A percentile compares a stretch with the other conserved stretches of the same genome.
These are phyloP conservation scores for Heliconius charithonia DNA, from an alignment of 2,888 invertebrate genomes.

Conservation along the genomic window DNA sequence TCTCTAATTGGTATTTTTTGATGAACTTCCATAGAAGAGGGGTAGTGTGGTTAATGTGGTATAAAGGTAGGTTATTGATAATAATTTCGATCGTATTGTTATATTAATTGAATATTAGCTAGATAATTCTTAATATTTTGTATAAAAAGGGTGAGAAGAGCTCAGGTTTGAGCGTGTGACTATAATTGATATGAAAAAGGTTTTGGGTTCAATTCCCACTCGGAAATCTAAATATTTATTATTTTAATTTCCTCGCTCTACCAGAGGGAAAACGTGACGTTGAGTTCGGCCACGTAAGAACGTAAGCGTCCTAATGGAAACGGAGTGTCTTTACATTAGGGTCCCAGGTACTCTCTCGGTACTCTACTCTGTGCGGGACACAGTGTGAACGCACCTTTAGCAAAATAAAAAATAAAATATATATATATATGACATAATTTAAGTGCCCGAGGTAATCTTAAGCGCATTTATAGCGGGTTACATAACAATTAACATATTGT, in stretches of 20 bases:
- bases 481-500: too few species aligned
- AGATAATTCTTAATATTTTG: background rate
- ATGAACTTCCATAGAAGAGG: background rate
- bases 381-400: background rate
- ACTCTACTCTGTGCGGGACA: background rate
- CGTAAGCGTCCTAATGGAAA: too few species aligned
- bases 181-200: background rate
- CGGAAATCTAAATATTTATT: background rate
- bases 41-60: background rate
- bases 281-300: background rate
- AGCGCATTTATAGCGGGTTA: too few species aligned
- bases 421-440: too few species aligned
- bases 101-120: conserved; percentile 15
- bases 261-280: background rate
- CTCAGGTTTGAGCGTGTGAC: background rate
- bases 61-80: conserved; percentile 11
- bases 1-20: conserved; percentile 42
- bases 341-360: background rate
- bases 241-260: background rate
- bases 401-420: too few species aligned
- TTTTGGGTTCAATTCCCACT: background rate
- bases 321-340: too few species aligned
- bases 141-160: background rate
- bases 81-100: background rate
- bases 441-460: too few species aligned